Conservation (phyloP, 1,140 invertebrate genomes). For the Apis florea region DNA sequence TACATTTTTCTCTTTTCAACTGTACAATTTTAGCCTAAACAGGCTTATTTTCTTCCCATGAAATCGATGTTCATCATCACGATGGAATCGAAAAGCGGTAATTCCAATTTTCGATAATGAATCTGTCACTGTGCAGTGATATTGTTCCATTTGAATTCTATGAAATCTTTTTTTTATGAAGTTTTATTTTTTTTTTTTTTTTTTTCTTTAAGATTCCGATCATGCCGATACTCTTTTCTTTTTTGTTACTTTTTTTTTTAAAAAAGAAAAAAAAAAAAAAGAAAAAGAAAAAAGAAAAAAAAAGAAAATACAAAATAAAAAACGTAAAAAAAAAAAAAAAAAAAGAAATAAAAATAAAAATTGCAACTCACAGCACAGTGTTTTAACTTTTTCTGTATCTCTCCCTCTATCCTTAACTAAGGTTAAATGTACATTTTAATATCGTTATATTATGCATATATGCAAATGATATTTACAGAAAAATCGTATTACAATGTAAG, state of each 20-base stretch:
- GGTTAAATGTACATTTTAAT: conserved; percentile 63
- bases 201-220: conserved; percentile 28
- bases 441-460: conserved; percentile 70
- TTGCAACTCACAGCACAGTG: conserved; percentile 53
- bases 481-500: conserved; percentile 44
- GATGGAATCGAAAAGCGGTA: conserved; percentile 8
- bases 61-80: conserved; percentile 9
- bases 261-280: not conserved
- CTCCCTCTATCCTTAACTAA: not conserved
- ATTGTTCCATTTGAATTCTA: not conserved
- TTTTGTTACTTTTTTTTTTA: conserved; percentile 7
- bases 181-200: not conserved
- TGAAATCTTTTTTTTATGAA: not conserved
- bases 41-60: not conserved
- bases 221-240: conserved; percentile 22
- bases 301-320: not conserved
- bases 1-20: not conserved
- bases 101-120: not conserved
- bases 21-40: conserved; percentile 29
- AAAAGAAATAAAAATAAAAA: conserved; percentile 15
- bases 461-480: conserved; percentile 68
- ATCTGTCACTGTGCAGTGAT: conserved; percentile 10
- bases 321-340: conserved; percentile 33
- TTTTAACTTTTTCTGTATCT: conserved; percentile 38
- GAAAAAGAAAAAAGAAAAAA: conserved; percentile 25